Percentiles rank a stretch among this genome's conserved stretches.
Evolutionary conservation across 2,888 invertebrate genomes (phyloP).

Genomic region (Druceiella hillmani): DNA sequence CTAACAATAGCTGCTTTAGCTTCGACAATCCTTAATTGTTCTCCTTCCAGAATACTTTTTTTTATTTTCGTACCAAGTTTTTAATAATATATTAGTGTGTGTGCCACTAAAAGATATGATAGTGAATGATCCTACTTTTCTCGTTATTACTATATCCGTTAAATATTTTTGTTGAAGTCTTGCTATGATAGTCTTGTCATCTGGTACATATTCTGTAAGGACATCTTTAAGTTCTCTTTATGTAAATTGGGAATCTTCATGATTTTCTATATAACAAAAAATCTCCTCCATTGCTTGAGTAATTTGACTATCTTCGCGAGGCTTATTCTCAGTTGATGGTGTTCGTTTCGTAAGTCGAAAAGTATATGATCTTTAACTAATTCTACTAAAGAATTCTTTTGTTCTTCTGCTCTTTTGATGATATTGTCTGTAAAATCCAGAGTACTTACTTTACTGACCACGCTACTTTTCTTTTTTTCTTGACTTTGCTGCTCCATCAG

Average conservation of each 20-base stretch:
- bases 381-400: constrained; percentile 28
- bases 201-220: constrained; percentile 28
- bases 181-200: constrained; percentile 30
- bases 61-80: constrained; percentile 31
- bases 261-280: constrained; percentile 32
- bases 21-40: constrained; percentile 30
- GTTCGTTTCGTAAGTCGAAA: constrained; percentile 24
- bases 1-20: constrained; percentile 32
- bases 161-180: constrained; percentile 30
- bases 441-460: constrained; percentile 29
- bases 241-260: constrained; percentile 32
- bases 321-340: constrained; percentile 28
- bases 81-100: constrained; percentile 29
- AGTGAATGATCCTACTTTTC: constrained; percentile 28
- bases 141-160: no score
- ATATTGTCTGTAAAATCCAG: constrained; percentile 30
- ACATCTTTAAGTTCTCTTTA: constrained; percentile 31
- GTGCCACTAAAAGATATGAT: constrained; percentile 30
- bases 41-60: constrained; percentile 28
- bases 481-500: constrained; percentile 29
- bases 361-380: constrained; percentile 28
- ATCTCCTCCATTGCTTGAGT: constrained; percentile 31
- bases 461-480: constrained; percentile 29
- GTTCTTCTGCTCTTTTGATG: constrained; percentile 31
- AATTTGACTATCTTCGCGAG: constrained; percentile 30